Base-by-base conservation (phyloP, 2,888 invertebrate genomes). In the Plebejus melissa region DNA sequence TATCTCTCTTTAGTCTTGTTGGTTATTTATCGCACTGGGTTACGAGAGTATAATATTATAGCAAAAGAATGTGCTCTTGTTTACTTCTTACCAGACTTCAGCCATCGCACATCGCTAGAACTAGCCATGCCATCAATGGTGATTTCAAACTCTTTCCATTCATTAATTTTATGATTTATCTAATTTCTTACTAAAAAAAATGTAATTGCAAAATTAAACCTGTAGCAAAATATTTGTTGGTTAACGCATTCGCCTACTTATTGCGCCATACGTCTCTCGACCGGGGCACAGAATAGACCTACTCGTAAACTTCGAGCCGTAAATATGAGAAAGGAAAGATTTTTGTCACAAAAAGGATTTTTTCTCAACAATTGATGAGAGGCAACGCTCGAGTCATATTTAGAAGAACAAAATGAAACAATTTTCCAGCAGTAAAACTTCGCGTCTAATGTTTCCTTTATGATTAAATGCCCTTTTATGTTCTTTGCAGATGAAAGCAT, bases 321-420 rank as follows among this genome's bases (percentile, higher is more conserved):
- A 90, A 90, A 90, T 90, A 89, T 90, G 88, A 88, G 86, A 85
- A 85, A 85, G 84, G 83, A 87, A 88, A 88, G 84, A 88, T 87
- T 88, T 86, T 80, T 82, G 82, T 80, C 81, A 81, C 81, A 84
- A 85, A 86, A 84, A 87, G 83, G 84, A 80, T 81, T 81, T 82
- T 81, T 82, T 83, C 80, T 80, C 80, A 79, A 80, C 82, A 80
- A 83, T 85, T 84, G 84, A 82, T 81, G 80, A 81, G 83, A 79
- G 80, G 82, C 81, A 81, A 82, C 80, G 80, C 79, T 80, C 80
- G 72, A 71, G 58, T n/a, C 38, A 38, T 69, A 58, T 58, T 75
- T 71, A 75, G 70, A 70, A 58, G 57, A 75, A 75, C 75, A 75
- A 75, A 75, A 75, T 70, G 70, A 75, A 71, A 75, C 57, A 41